Percentiles rank a stretch among this genome's conserved stretches.
Conservation (phyloP, 2,888 invertebrate species). For the Acanthosepion esculentum region DNA sequence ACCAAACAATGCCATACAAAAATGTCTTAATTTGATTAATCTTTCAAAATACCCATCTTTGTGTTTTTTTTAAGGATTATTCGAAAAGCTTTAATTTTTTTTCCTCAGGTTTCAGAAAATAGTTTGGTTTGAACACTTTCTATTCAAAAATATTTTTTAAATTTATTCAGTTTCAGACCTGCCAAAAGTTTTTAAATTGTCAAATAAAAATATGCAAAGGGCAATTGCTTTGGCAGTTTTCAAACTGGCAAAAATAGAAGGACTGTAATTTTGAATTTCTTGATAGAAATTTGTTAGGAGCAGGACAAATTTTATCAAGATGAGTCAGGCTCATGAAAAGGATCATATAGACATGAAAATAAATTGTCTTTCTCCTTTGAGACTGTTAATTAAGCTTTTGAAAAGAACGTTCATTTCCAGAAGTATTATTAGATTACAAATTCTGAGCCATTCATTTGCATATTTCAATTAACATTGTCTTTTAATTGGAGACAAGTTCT, state of each 20-base stretch:
- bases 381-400: neutral
- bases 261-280: neutral
- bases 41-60: neutral
- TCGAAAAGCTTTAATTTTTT: neutral
- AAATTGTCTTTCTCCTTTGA: neutral
- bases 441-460: neutral
- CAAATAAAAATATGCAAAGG: neutral
- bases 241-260: neutral
- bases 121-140: neutral
- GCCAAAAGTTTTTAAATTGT: neutral
- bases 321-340: neutral
- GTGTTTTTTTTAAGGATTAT: neutral
- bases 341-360: neutral
- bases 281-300: neutral
- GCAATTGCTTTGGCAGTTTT: neutral
- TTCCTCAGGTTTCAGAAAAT: neutral
- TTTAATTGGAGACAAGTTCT: neutral
- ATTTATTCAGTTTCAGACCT: neutral
- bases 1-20: neutral
- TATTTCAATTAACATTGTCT: slow-evolving; percentile 33
- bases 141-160: neutral
- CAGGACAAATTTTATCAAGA: neutral
- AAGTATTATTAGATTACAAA: neutral
- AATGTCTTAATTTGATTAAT: neutral
- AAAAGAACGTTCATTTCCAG: neutral